Base-by-base conservation (phyloP, 2,888 invertebrate species). In the Rhabditophanes sp. region DNA sequence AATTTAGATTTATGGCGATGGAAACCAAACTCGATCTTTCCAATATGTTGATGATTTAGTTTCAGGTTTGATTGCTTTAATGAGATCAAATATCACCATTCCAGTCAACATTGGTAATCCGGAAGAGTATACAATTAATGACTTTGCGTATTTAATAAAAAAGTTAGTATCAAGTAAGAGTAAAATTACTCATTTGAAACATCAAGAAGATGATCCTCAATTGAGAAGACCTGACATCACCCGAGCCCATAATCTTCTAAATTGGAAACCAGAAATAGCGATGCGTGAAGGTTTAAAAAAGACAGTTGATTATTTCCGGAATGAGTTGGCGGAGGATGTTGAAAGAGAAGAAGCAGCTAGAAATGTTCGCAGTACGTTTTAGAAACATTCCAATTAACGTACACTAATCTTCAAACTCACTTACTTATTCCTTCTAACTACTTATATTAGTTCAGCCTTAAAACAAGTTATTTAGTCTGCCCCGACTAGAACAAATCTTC, bases 21-120 rank as follows among this genome's bases (percentile, higher is more conserved):
- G 74, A 4, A 56, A 64, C 9, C 74, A 74, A 58, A 74, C 96
- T 0, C 75, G 96, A 33, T 93, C 93, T 0, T 96, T 96, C 71
- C 93, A 93, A 68, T 99, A 90, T 65, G 83, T 99, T 8, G 80
- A 82, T 6, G 96, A 99, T 72, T 73, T 96, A 48, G 85, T 99
- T 0, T 84, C 88, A 58, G 96, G 96, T 0, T 71, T 96, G 30
- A 75, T 90, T 22, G 74, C 77, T 0, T 69, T 99, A 28, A 96
- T 96, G 96, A 78, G 78, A 36, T 81, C 84, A 11, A 87, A 85
- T 70, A 88, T 82, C 66, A 78, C 82, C 0, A 74, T 76, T 50
- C 96, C 96, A 4, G 78, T 96, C 2, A 96, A 96, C 69, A 71
- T 96, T 42, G 96, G 96, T 24, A 99, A 96, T 71, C 93, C 1